A percentile compares a stretch with the other conserved stretches of the same genome.
These are phyloP conservation scores for Megaceryle alcyon DNA, from an alignment of 2,797 vertebrate species.

Conservation along the genomic window DNA sequence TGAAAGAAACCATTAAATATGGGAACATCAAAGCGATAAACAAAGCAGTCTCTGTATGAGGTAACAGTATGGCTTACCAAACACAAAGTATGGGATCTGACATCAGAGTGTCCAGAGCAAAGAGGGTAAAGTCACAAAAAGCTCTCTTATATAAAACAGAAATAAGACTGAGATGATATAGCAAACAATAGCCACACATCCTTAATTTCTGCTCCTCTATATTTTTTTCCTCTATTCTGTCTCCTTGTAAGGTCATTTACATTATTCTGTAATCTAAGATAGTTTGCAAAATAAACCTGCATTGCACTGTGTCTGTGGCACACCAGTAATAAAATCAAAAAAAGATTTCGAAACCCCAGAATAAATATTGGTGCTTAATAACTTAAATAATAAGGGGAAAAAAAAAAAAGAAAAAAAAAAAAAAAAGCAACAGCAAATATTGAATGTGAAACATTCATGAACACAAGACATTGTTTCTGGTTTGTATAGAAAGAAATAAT, in stretches of 20 bases:
- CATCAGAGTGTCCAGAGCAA: neutral
- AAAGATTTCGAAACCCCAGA: too few species aligned
- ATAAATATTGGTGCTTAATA: neutral
- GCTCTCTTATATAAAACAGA: neutral
- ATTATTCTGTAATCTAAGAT: neutral
- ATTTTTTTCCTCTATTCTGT: neutral
- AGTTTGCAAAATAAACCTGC: neutral
- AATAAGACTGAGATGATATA: neutral
- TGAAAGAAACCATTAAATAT: neutral
- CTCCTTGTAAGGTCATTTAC: neutral
- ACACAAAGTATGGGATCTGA: neutral
- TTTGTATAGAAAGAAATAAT: neutral
- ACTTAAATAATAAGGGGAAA: neutral
- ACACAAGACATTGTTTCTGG: neutral
- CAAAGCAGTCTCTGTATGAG: neutral
- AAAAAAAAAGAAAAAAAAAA: too few species aligned
- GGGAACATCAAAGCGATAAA: neutral
- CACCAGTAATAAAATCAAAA: too few species aligned
- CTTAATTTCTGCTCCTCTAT: neutral
- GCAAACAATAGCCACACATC: neutral
- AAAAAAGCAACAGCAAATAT: neutral
- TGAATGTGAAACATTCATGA: neutral
- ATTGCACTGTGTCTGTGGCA: neutral
- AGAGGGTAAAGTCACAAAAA: neutral
- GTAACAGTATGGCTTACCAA: neutral